A percentile compares a stretch with the other conserved stretches of the same genome.
Evolutionary conservation across 2,888 invertebrate genomes (phyloP).

Genomic region (Microchrysa polita): DNA sequence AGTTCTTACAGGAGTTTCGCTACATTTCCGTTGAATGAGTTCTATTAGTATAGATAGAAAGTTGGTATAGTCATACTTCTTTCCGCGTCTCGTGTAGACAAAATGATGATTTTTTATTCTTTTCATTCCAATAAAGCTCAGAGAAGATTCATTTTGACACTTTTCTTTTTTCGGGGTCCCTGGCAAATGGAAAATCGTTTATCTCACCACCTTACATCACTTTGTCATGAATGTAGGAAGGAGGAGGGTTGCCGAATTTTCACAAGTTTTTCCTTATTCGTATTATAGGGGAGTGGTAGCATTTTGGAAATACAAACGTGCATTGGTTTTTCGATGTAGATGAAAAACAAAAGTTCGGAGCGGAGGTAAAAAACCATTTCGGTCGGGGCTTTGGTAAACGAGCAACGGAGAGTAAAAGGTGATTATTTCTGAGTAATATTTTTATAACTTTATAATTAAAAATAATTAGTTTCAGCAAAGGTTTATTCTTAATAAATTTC

Average conservation of each 20-base stretch:
- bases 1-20: background rate
- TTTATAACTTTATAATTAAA: background rate
- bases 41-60: background rate
- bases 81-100: background rate
- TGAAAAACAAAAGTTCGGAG: too few relatives aligned
- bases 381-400: too few relatives aligned
- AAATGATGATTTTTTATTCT: slow-evolving; percentile 2
- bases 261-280: slow-evolving; percentile 28
- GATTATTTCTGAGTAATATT: too few relatives aligned
- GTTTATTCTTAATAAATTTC: background rate
- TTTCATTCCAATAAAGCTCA: slow-evolving; percentile 43
- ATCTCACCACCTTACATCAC: slow-evolving; percentile 48
- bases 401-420: too few relatives aligned
- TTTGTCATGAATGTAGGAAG: slow-evolving; percentile 38
- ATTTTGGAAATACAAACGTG: too few relatives aligned
- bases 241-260: slow-evolving; percentile 32
- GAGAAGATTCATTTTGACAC: slow-evolving; percentile 44
- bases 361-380: too few relatives aligned
- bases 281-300: slow-evolving; percentile 20
- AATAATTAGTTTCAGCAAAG: background rate
- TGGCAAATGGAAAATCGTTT: slow-evolving; percentile 47
- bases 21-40: too few relatives aligned
- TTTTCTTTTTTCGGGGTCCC: slow-evolving; percentile 36
- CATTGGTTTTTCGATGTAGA: too few relatives aligned
- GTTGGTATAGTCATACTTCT: background rate